phyloP scores from a whole-genome alignment of 2,797 vertebrate genomes.

The Phoxinus dragarum region DNA sequence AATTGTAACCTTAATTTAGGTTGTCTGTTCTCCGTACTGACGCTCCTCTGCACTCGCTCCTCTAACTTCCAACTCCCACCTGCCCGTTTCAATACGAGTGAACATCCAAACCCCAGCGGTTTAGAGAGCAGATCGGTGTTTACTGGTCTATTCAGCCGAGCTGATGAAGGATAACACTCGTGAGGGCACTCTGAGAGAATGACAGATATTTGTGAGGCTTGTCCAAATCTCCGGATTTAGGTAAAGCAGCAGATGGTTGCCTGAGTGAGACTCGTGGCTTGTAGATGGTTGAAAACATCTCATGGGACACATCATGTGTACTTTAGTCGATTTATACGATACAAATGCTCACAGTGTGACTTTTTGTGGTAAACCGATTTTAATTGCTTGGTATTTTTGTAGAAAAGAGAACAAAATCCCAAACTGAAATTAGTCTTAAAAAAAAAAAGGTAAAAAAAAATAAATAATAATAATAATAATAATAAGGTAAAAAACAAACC shows the following conservation, averaged over 20 bases:
- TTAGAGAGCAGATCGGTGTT: constrained; percentile 43
- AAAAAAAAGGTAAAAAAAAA: no score
- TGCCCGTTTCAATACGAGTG: constrained; percentile 27
- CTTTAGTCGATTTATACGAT: not conserved
- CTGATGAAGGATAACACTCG: constrained; percentile 69
- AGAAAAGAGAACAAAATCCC: not conserved
- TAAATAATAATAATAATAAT: no score
- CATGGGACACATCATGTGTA: constrained; percentile 12
- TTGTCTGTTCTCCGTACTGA: constrained; percentile 65
- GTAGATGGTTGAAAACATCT: constrained; percentile 24
- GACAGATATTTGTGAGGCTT: constrained; percentile 60
- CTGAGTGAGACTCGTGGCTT: constrained; percentile 21
- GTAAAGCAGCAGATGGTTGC: constrained; percentile 66
- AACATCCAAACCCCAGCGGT: constrained; percentile 4
- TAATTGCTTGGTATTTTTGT: not conserved
- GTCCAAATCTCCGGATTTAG: constrained; percentile 69
- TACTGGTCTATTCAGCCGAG: constrained; percentile 63
- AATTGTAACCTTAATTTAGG: constrained; percentile 77
- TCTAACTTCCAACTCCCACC: constrained; percentile 58
- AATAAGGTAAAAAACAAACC: not conserved
- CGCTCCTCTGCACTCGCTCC: constrained; percentile 47
- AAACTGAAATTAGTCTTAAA: not conserved
- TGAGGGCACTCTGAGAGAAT: constrained; percentile 56
- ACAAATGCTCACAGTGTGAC: not conserved
- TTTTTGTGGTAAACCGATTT: not conserved